Percentiles rank a stretch among this genome's conserved stretches.
Evolutionary conservation across 2,113 vertebrate genomes (phyloP).

Genomic region (Alaudala cheleensis): DNA sequence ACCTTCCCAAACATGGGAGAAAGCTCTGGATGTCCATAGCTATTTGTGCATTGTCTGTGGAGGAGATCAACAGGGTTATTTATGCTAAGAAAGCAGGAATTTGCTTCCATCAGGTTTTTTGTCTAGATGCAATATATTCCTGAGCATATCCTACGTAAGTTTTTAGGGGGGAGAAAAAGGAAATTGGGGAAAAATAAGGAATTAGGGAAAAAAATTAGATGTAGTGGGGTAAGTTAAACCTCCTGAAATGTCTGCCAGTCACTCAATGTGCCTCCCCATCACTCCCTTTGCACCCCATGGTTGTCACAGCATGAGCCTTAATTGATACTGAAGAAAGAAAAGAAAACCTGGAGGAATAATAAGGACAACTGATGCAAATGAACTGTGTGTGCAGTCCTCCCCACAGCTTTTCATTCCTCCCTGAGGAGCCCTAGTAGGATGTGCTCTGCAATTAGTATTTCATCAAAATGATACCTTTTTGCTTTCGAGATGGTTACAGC

Average conservation of each 20-base stretch:
- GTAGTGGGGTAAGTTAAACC: not conserved
- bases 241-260: not conserved
- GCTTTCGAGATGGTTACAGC: not conserved
- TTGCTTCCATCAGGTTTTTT: not conserved
- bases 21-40: not conserved
- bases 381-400: not conserved
- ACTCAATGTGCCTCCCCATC: not conserved
- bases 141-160: not conserved
- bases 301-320: not conserved
- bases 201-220: not conserved
- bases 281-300: not conserved
- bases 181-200: not conserved
- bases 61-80: not conserved
- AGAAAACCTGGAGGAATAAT: not conserved
- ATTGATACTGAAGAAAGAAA: not conserved
- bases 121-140: not conserved
- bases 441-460: slow-evolving; percentile 33
- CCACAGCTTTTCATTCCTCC: not conserved
- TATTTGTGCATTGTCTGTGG: not conserved
- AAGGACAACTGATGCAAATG: slow-evolving; percentile 23
- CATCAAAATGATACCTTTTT: not conserved
- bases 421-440: not conserved
- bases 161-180: not conserved
- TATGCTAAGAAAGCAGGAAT: not conserved
- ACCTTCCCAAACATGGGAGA: not conserved